These are phyloP conservation scores for Drosophila auraria DNA, from an alignment of 1,140 invertebrate species.

Conservation along the genomic window DNA sequence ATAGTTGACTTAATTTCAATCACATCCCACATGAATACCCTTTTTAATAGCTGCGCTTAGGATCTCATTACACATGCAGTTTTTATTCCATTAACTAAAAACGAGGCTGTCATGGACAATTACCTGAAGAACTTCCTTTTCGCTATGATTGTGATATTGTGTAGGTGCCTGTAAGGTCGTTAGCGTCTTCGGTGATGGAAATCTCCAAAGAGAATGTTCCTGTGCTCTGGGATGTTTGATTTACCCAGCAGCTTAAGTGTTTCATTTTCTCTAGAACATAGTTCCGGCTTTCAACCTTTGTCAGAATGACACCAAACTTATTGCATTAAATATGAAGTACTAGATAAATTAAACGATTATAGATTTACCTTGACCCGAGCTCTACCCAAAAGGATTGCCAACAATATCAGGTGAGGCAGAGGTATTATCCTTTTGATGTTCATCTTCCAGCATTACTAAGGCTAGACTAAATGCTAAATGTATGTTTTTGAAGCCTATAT, in stretches of 20 bases:
- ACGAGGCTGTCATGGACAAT: background rate
- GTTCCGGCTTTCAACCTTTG: constrained; percentile 19
- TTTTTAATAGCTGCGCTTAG: too few species aligned
- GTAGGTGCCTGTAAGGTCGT: background rate
- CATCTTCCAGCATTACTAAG: background rate
- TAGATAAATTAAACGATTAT: too few species aligned
- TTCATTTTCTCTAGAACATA: constrained; percentile 8
- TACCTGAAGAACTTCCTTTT: background rate
- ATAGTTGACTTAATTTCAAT: too few species aligned
- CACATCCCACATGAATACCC: too few species aligned
- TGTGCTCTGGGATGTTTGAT: background rate
- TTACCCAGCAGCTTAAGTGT: constrained; percentile 15
- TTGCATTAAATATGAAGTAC: background rate
- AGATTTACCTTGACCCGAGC: background rate
- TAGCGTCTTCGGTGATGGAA: background rate
- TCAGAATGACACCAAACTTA: constrained; percentile 11
- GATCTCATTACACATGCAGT: too few species aligned
- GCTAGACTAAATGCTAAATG: background rate
- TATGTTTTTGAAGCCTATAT: background rate
- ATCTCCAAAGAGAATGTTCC: constrained; percentile 8
- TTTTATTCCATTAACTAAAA: background rate
- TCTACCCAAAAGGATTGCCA: background rate
- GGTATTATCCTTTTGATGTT: background rate
- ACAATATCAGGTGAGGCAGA: background rate
- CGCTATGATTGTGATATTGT: background rate